A percentile compares a stretch with the other conserved stretches of the same genome.
Conservation (phyloP, 2,113 vertebrate genomes). For the Crotalus helleri region DNA sequence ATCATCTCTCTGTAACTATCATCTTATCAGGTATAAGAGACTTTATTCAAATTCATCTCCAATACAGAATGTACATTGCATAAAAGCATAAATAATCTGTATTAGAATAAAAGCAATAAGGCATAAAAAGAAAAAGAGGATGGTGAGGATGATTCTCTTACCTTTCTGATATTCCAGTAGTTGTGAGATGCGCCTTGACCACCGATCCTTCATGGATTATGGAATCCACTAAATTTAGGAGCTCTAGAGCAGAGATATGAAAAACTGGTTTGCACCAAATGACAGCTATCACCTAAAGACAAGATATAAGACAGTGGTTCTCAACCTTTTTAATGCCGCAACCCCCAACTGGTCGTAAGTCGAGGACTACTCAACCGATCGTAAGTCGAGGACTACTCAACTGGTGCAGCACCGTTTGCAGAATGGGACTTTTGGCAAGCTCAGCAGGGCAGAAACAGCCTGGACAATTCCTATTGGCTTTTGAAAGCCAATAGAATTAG, state of each 20-base stretch:
- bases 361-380: too few species aligned
- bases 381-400: too few species aligned
- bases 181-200: neutral
- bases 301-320: neutral
- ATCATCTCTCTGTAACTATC: too few species aligned
- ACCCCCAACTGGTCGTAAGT: too few species aligned
- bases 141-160: neutral
- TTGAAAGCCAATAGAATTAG: too few species aligned
- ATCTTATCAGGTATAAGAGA: neutral
- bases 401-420: too few species aligned
- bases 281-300: neutral
- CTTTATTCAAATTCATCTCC: neutral
- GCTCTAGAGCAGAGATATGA: neutral
- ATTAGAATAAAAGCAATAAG: neutral
- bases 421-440: too few species aligned
- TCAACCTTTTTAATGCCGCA: too few species aligned
- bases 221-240: neutral
- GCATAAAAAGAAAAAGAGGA: neutral
- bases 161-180: neutral
- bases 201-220: neutral
- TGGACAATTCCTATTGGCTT: too few species aligned
- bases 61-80: neutral
- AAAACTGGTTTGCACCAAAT: neutral
- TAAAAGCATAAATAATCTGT: neutral
- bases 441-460: too few species aligned